These are phyloP conservation scores for Sepioteuthis lessoniana DNA, from an alignment of 2,888 invertebrate genomes.

Conservation along the genomic window DNA sequence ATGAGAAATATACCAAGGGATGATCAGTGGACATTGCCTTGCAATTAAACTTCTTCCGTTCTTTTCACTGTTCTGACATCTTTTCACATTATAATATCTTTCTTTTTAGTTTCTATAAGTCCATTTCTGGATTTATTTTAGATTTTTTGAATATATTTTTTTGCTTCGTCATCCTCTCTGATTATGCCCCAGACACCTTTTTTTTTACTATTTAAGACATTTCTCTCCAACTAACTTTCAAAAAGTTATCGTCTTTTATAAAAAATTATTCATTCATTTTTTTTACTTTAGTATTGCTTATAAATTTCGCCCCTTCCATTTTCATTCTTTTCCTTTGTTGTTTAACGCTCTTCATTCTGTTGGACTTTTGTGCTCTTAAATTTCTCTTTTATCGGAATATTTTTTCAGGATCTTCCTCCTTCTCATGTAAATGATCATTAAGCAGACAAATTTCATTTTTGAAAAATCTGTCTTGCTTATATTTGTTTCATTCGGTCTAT, in stretches of 20 bases:
- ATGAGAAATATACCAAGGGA: not conserved
- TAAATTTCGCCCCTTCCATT: not conserved
- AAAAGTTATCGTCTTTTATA: not conserved
- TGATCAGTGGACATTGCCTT: not conserved
- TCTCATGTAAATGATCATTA: not conserved
- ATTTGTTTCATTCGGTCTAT: too few species aligned
- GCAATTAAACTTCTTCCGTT: not conserved
- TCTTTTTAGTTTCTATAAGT: not conserved
- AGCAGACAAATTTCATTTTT: not conserved
- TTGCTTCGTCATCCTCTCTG: not conserved
- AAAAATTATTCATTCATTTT: not conserved
- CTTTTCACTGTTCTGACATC: not conserved
- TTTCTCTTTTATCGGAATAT: not conserved
- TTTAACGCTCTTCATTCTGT: not conserved
- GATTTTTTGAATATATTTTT: too few species aligned
- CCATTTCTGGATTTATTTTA: not conserved
- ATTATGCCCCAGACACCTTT: not conserved
- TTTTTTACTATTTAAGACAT: not conserved
- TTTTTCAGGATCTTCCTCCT: not conserved
- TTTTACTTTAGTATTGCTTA: not conserved
- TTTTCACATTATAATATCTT: conserved; percentile 13
- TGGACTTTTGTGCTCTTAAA: not conserved
- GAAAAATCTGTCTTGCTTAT: too few species aligned
- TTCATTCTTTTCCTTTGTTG: not conserved
- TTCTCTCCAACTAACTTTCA: not conserved